These are phyloP conservation scores for Melieria omissa DNA, from an alignment of 2,888 invertebrate species.

Conservation along the genomic window DNA sequence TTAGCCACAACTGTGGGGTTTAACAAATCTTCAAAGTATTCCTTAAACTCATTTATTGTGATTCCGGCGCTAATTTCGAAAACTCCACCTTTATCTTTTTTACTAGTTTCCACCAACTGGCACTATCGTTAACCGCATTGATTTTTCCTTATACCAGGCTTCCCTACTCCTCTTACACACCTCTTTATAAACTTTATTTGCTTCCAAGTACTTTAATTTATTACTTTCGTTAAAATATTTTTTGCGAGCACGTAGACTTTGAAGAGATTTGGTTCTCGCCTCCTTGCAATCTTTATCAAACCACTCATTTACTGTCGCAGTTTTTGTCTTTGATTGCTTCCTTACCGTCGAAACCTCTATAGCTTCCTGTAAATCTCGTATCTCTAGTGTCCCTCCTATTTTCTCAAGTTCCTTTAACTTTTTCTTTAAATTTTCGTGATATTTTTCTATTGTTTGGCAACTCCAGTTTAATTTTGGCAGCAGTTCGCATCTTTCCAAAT, in stretches of 20 bases:
- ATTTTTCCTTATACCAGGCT: background rate
- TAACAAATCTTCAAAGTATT: conserved; percentile 3
- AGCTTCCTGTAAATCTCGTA: background rate
- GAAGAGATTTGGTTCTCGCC: background rate
- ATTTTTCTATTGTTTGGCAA: too few species aligned
- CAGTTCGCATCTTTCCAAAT: too few species aligned
- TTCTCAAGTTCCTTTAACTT: too few species aligned
- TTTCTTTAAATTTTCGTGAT: too few species aligned
- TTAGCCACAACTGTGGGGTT: too few species aligned
- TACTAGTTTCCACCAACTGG: background rate
- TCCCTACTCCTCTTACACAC: background rate
- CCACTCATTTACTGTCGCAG: background rate
- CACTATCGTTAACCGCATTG: background rate
- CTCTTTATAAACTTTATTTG: background rate
- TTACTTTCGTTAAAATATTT: too few species aligned
- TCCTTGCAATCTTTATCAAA: background rate
- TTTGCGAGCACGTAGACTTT: background rate
- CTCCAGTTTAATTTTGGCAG: too few species aligned
- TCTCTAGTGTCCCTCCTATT: background rate
- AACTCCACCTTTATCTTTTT: conserved; percentile 5
- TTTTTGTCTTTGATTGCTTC: background rate
- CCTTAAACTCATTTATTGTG: conserved; percentile 2
- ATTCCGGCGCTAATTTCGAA: background rate
- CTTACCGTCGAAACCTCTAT: background rate
- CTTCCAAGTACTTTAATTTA: conserved; percentile 1